Conservation (phyloP, 2,888 invertebrate species). For the Platycheirus rosarum region DNA sequence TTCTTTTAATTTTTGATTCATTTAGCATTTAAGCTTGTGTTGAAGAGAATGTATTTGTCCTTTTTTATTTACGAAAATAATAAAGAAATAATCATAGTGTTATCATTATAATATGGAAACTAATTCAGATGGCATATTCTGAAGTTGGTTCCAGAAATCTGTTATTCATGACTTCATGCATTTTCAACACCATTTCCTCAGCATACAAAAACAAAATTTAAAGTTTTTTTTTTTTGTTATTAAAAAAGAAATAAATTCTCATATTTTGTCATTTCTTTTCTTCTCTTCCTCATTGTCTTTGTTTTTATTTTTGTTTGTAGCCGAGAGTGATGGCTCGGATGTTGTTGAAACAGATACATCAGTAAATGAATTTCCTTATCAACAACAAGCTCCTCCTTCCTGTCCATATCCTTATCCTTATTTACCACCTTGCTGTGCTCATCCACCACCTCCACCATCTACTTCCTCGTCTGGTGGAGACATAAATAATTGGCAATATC, state of each 20-base stretch:
- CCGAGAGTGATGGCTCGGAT: slow-evolving; percentile 82
- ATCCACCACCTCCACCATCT: slow-evolving; percentile 73
- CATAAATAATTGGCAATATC: slow-evolving; percentile 75
- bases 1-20: slow-evolving; percentile 60
- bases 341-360: slow-evolving; percentile 77
- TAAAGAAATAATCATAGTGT: too few species aligned
- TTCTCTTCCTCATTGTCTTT: slow-evolving; percentile 55
- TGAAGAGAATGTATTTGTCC: slow-evolving; percentile 75
- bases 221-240: not conserved
- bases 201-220: slow-evolving; percentile 25
- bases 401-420: slow-evolving; percentile 79
- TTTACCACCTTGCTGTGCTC: slow-evolving; percentile 80
- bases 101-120: too few species aligned
- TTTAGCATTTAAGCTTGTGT: slow-evolving; percentile 77
- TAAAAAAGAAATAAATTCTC: slow-evolving; percentile 34
- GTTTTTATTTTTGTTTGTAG: slow-evolving; percentile 76
- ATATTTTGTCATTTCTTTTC: slow-evolving; percentile 61
- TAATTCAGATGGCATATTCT: slow-evolving; percentile 71
- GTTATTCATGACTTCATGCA: slow-evolving; percentile 53
- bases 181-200: slow-evolving; percentile 34
- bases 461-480: slow-evolving; percentile 68
- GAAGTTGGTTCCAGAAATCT: slow-evolving; percentile 59
- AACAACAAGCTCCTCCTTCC: slow-evolving; percentile 74
- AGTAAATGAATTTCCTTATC: slow-evolving; percentile 73
- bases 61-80: too few species aligned